Base-by-base conservation (phyloP, 2,113 vertebrate genomes). In the Phoenicopterus ruber region DNA sequence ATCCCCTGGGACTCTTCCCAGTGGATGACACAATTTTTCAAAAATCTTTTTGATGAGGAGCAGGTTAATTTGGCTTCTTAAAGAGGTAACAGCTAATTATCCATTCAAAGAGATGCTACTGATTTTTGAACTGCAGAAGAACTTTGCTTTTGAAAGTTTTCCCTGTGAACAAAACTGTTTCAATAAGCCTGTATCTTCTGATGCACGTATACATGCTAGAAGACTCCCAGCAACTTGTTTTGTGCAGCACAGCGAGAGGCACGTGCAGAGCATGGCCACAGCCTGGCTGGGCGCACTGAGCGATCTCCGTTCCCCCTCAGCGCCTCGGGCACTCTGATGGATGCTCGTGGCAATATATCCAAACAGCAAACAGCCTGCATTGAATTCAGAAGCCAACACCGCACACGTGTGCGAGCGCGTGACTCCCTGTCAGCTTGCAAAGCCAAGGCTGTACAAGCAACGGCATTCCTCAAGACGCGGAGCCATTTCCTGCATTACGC, bases 381-480 rank as follows among this genome's bases (percentile, higher is more conserved):
- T 47, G 47, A 54, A n/a, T 54, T 59, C 46, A 73, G 67, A 80
- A 58, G 15, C 17, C 46, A 34, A 14, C 0, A 8, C 28, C 1
- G 1, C 29, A 17, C 59, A 31, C 1, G 0, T 25, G 10, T 38
- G 11, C 3, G 7, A 65, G 22, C 13, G 1, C 7, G 0, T 36
- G 36, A 42, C 42, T 79, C 63, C 63, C 36, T 29, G n/a, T 55
- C 63, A 54, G 25, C 16, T 26, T 40, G 29, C 44, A 70, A 70
- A 36, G 9, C 44, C 29, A 12, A 29, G 38, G 29, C 67, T 73
- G 29, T 28, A 31, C 34, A 61, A 80, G 34, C 34, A 67, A 10
- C 11, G 6, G n/a, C 31, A 10, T 69, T 77, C 38, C 63, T 62
- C 16, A 5, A 59, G 52, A 40, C 2, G 2, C 46, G 40, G 14